Conservation (phyloP, 2,888 invertebrate species). For the Lithophane socia region DNA sequence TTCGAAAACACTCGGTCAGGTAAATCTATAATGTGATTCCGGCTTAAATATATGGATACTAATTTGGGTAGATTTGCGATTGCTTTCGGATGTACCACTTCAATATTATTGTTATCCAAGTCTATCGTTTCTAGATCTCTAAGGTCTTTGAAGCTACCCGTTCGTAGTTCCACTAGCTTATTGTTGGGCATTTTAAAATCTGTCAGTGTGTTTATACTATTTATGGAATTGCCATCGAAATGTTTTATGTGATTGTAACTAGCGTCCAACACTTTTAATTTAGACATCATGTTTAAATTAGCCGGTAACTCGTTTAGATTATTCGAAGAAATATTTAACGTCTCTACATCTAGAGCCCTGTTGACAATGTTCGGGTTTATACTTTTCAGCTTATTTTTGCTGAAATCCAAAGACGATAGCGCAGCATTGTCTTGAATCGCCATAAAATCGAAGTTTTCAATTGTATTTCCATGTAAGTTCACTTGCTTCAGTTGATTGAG, state of each 20-base stretch:
- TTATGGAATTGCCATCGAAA: conserved; percentile 93
- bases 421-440: conserved; percentile 92
- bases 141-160: conserved; percentile 93
- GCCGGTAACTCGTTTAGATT: conserved; percentile 93
- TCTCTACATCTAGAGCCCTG: conserved; percentile 92
- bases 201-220: conserved; percentile 92
- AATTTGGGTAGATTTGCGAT: conserved; percentile 93
- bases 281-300: conserved; percentile 92
- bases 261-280: conserved; percentile 93
- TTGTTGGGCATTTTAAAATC: conserved; percentile 94
- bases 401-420: conserved; percentile 93
- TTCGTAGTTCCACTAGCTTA: conserved; percentile 92
- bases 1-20: conserved; percentile 94
- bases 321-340: conserved; percentile 95
- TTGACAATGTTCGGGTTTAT: conserved; percentile 92
- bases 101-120: conserved; percentile 95
- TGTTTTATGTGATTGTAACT: conserved; percentile 94
- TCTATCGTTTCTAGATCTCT: conserved; percentile 93
- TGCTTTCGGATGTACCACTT: conserved; percentile 93
- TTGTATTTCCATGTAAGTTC: conserved; percentile 94
- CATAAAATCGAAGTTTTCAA: conserved; percentile 93
- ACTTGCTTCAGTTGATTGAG: conserved; percentile 92
- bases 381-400: conserved; percentile 93
- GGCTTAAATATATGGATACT: conserved; percentile 92
- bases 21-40: conserved; percentile 93